Conservation (phyloP, 1,140 invertebrate species). For the Radopholus similis region DNA sequence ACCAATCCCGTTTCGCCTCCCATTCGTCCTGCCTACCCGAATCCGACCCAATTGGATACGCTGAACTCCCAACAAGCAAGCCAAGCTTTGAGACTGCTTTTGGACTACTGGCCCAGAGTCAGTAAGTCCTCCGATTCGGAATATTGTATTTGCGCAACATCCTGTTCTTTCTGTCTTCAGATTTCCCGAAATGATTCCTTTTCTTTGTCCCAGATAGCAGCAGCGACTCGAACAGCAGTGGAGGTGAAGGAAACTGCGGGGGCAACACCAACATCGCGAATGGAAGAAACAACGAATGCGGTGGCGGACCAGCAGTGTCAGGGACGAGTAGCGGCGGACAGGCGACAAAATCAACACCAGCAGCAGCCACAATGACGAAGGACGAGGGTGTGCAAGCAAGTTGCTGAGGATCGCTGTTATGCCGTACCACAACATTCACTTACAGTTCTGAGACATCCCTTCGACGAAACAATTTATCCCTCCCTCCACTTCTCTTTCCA, state of each 20-base stretch:
- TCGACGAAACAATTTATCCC: background rate
- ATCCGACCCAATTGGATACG: slow-evolving; percentile 12
- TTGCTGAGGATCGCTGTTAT: background rate
- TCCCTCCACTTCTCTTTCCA: background rate
- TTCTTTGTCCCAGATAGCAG: background rate
- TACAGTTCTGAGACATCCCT: background rate
- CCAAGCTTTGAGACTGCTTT: slow-evolving; percentile 40
- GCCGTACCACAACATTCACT: background rate
- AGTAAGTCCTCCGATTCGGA: slow-evolving; percentile 35
- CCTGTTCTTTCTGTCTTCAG: no score
- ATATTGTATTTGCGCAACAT: no score
- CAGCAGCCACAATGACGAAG: background rate
- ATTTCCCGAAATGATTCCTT: no score
- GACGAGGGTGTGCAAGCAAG: background rate
- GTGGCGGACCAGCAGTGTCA: background rate
- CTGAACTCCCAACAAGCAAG: slow-evolving; percentile 50
- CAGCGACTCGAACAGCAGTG: background rate
- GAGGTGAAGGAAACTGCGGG: background rate
- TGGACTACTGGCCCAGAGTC: slow-evolving; percentile 58
- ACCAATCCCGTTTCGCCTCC: background rate
- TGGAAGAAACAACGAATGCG: background rate
- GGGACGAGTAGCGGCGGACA: background rate
- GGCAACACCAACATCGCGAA: background rate
- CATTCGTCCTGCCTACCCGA: background rate
- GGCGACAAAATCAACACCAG: background rate